These are phyloP conservation scores for Chlorops oryzae DNA, from an alignment of 1,140 invertebrate genomes.

Conservation along the genomic window DNA sequence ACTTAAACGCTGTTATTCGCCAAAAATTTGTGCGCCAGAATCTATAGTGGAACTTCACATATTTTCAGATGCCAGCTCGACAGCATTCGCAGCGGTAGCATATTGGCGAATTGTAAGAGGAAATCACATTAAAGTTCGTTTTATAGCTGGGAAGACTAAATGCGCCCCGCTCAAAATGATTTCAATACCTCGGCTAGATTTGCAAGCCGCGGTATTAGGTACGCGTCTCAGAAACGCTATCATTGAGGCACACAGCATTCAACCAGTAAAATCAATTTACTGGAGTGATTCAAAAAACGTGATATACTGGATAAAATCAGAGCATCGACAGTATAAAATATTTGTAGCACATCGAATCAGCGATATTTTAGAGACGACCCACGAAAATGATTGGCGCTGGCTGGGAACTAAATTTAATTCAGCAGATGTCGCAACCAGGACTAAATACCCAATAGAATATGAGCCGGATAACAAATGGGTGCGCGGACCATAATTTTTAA, in stretches of 20 bases:
- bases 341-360: slow-evolving; percentile 19
- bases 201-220: slow-evolving; percentile 9
- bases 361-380: slow-evolving; percentile 10
- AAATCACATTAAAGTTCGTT: neutral
- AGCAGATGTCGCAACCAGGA: neutral
- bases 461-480: too few species aligned
- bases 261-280: neutral
- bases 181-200: slow-evolving; percentile 4
- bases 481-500: neutral
- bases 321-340: slow-evolving; percentile 16
- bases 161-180: slow-evolving; percentile 1
- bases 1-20: neutral
- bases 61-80: slow-evolving; percentile 10
- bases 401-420: slow-evolving; percentile 1
- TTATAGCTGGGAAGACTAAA: slow-evolving; percentile 5
- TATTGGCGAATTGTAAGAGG: neutral
- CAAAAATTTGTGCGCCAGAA: too few species aligned
- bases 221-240: neutral
- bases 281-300: slow-evolving; percentile 25
- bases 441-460: neutral
- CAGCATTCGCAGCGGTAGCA: neutral
- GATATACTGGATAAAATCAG: slow-evolving; percentile 24
- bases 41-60: slow-evolving; percentile 6
- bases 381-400: slow-evolving; percentile 14
- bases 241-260: neutral